phyloP scores from a whole-genome alignment of 1,140 invertebrate genomes.

The Stenopsyche tienmushanensis region DNA sequence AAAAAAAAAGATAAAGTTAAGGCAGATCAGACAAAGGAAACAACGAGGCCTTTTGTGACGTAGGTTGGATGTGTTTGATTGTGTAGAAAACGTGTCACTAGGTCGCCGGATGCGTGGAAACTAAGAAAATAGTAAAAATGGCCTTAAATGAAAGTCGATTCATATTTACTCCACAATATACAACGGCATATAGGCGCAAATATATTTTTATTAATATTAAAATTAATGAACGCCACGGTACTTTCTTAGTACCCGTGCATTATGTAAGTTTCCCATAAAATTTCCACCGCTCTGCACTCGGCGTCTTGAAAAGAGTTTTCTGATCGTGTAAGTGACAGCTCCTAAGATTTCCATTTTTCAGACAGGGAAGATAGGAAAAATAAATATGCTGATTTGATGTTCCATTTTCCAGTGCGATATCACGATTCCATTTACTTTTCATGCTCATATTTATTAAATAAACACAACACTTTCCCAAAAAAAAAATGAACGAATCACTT shows the following conservation, averaged over 20 bases:
- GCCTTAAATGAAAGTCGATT: neutral
- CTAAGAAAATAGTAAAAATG: neutral
- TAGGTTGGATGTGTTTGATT: neutral
- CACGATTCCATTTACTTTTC: neutral
- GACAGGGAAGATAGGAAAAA: neutral
- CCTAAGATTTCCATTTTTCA: neutral
- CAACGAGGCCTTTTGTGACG: neutral
- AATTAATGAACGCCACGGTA: no score
- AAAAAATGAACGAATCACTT: no score
- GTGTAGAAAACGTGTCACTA: constrained; percentile 6
- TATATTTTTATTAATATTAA: no score
- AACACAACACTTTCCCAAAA: no score
- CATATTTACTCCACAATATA: no score
- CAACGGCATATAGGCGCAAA: no score
- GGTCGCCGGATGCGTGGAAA: neutral
- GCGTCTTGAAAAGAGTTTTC: neutral
- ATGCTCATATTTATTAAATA: no score
- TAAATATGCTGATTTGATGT: neutral
- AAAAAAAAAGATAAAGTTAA: neutral
- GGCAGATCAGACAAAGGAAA: neutral
- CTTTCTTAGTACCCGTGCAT: no score
- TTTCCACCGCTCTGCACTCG: no score
- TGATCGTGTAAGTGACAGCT: neutral
- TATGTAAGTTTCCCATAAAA: no score
- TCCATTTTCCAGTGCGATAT: neutral